Base-by-base conservation (phyloP, 2,797 vertebrate genomes). In the Hippopotamyrus pictus region DNA sequence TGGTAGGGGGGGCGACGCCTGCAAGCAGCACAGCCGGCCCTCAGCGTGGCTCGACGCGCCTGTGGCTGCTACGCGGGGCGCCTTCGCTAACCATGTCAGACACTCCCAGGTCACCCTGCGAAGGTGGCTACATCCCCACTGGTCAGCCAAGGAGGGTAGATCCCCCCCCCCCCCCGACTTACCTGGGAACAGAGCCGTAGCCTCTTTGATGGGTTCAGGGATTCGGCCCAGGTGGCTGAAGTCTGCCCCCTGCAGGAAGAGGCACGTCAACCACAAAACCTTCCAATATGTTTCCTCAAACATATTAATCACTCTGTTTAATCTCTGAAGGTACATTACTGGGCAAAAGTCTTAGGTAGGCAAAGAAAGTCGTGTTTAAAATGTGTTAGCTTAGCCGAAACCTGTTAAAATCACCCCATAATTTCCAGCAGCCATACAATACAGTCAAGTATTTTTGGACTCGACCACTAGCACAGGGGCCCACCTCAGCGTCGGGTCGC, bases 181-280 rank as follows among this genome's bases (percentile, higher is more conserved):
- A 98, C 98, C 97, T 0, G 96, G 93, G 88, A 99, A 99, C 92
- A 96, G 96, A 0, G 98, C 97, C 0, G 97, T 96, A 90, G 98
- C 98, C 93, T 99, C 98, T 92, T 99, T 99, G 94, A 99, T 96
- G 8, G 98, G 98, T 14, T 98, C 97, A 0, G 98, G 98, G 87
- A 99, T 97, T 94, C 92, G 96, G 92, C 96, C 96, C 95, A 98
- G 94, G 91, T 95, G 88, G 91, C 93, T 93, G 53, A 94, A 44
- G 90, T 97, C 96, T 0, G 97, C 97, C 0, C 98, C 98, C 94
- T 97, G 92, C 37, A 50, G 51, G 90, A 53, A 91, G 29, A 1
- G 12, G 14, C 44, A 84, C 8, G 1, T 37, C 6, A 79, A 41
- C 33, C 14, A 79, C 37, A 79, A 17, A 79, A 19, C 1, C 0